A percentile compares a stretch with the other conserved stretches of the same genome.
Evolutionary conservation across 2,888 invertebrate genomes (phyloP).

Genomic region (Lutraria lutraria): DNA sequence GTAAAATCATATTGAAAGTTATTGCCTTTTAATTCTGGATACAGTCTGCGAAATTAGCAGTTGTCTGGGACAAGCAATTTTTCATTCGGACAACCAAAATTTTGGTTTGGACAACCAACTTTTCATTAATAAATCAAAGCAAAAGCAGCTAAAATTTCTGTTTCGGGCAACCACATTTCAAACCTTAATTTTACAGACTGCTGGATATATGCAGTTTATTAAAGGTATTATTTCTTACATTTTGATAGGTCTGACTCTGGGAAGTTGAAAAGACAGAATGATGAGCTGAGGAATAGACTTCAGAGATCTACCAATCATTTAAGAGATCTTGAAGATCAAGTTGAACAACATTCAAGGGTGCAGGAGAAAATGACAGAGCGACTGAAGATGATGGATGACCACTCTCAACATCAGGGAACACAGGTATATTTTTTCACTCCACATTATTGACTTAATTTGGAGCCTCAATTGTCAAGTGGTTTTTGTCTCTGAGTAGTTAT

Average conservation of each 20-base stretch:
- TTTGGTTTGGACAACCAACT: too few relatives aligned
- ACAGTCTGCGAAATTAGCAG: too few relatives aligned
- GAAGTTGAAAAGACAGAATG: constrained; percentile 77
- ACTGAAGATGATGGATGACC: constrained; percentile 83
- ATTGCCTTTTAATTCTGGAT: not conserved
- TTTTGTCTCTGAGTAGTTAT: not conserved
- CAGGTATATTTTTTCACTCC: constrained; percentile 77
- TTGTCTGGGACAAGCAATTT: too few relatives aligned
- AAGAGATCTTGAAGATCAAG: constrained; percentile 82
- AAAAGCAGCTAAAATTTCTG: too few relatives aligned
- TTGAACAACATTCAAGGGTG: constrained; percentile 81
- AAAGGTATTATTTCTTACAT: not conserved
- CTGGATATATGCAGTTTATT: not conserved
- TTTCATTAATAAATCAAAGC: too few relatives aligned
- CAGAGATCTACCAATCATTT: constrained; percentile 75
- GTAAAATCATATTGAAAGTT: not conserved
- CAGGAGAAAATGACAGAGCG: constrained; percentile 85
- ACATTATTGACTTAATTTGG: not conserved
- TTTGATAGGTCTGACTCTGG: constrained; percentile 74
- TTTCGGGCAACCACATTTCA: too few relatives aligned
- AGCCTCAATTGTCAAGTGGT: not conserved
- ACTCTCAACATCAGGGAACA: constrained; percentile 80
- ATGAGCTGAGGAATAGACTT: constrained; percentile 76
- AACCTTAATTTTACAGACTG: too few relatives aligned
- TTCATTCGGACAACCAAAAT: too few relatives aligned